A percentile compares a stretch with the other conserved stretches of the same genome.
Evolutionary conservation across 1,140 invertebrate species (phyloP).

Genomic region (Leptopilina boulardi): DNA sequence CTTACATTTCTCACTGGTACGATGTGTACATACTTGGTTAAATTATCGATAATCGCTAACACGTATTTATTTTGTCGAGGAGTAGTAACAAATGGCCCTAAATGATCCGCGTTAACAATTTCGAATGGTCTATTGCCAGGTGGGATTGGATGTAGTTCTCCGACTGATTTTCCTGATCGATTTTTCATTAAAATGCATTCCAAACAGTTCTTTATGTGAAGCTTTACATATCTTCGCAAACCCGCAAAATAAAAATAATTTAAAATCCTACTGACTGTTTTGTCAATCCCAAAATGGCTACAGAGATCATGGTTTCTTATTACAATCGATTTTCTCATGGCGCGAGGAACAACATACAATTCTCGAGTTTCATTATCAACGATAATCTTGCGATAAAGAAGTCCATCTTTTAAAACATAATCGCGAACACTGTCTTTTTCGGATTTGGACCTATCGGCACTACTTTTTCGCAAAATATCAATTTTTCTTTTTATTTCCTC

Average conservation of each 20-base stretch:
- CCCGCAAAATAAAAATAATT: neutral
- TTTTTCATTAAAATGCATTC: conserved; percentile 30
- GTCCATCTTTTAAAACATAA: conserved; percentile 17
- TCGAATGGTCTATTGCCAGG: neutral
- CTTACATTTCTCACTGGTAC: neutral
- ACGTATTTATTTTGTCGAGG: neutral
- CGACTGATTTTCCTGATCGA: neutral
- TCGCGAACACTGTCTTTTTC: neutral
- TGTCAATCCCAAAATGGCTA: neutral
- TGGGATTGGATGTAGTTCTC: neutral
- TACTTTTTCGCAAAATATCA: neutral
- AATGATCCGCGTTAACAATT: neutral
- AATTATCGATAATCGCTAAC: neutral
- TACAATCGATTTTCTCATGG: neutral
- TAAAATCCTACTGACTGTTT: neutral
- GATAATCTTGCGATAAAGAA: neutral
- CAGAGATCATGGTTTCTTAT: neutral
- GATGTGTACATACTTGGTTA: neutral
- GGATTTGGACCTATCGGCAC: neutral
- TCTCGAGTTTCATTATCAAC: neutral
- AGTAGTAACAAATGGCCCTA: neutral
- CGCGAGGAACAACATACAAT: neutral
- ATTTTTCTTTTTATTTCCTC: neutral
- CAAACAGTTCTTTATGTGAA: conserved; percentile 11
- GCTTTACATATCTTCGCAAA: neutral